These are phyloP conservation scores for Mylabris phalerata DNA, from an alignment of 1,140 invertebrate species.

Conservation along the genomic window DNA sequence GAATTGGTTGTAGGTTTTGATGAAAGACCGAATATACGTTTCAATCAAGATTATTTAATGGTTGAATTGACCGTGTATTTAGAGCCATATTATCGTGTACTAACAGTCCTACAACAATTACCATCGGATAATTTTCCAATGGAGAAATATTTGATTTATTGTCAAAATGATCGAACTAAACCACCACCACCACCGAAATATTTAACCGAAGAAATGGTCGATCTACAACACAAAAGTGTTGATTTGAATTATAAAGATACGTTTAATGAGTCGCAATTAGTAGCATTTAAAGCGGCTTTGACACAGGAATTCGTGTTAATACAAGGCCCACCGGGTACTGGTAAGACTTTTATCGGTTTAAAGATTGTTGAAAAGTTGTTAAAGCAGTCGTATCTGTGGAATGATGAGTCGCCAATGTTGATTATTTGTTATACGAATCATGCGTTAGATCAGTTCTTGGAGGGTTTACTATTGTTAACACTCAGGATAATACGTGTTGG, in stretches of 20 bases:
- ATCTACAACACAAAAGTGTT: too few species aligned
- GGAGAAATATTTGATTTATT: constrained; percentile 49
- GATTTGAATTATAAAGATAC: constrained; percentile 9
- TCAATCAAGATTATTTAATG: constrained; percentile 48
- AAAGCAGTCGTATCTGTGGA: constrained; percentile 41
- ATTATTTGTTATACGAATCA: constrained; percentile 83
- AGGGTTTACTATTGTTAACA: constrained; percentile 55
- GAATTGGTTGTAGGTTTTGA: constrained; percentile 46
- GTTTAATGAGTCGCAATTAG: constrained; percentile 53
- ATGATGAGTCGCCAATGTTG: constrained; percentile 52
- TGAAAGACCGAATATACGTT: constrained; percentile 36
- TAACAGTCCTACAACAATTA: constrained; percentile 53
- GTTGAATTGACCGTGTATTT: constrained; percentile 61
- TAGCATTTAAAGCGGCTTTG: constrained; percentile 52
- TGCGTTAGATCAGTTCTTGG: constrained; percentile 83
- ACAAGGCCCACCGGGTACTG: constrained; percentile 75
- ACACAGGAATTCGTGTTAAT: constrained; percentile 63
- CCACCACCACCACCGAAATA: constrained; percentile 15
- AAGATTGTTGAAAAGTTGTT: constrained; percentile 57
- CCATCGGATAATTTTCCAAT: constrained; percentile 52
- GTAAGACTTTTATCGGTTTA: constrained; percentile 69
- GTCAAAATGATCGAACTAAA: constrained; percentile 29
- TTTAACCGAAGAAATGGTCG: neutral
- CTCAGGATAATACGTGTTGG: constrained; percentile 64
- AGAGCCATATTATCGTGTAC: constrained; percentile 59